phyloP scores from a whole-genome alignment of 2,888 invertebrate species.

The Epiblema foenella region DNA sequence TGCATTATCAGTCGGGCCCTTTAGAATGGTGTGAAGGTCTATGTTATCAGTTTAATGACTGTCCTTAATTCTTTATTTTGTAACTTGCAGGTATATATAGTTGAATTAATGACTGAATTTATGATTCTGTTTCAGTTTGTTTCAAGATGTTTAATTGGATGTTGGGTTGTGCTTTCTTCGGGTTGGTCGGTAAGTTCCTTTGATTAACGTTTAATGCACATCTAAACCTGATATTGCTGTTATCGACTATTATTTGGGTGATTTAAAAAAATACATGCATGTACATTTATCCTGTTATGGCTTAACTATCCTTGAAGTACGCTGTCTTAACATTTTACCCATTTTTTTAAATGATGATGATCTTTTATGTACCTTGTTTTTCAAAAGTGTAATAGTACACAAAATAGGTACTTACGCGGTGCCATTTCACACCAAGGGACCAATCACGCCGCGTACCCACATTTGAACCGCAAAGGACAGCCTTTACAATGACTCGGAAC shows the following conservation, averaged over 20 bases:
- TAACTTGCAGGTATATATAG: conserved; percentile 66
- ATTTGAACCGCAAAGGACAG: no score
- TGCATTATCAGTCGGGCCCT: conserved; percentile 57
- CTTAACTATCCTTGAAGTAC: background rate
- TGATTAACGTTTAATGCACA: background rate
- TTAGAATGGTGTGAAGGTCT: conserved; percentile 72
- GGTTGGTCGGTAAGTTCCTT: conserved; percentile 55
- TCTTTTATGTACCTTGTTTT: no score
- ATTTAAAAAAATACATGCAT: background rate
- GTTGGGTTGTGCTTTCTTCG: conserved; percentile 53
- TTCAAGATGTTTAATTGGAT: conserved; percentile 60
- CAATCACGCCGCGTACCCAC: no score
- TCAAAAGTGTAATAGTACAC: no score
- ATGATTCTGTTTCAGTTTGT: conserved; percentile 47
- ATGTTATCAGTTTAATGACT: conserved; percentile 68
- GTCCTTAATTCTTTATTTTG: conserved; percentile 69
- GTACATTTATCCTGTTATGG: background rate
- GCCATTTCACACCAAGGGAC: no score
- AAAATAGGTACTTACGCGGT: no score
- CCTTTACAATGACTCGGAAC: no score
- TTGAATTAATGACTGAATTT: conserved; percentile 44
- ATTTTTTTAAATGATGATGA: no score
- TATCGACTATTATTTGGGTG: background rate
- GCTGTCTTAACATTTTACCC: no score
- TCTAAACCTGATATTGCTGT: background rate